A percentile compares a stretch with the other conserved stretches of the same genome.
phyloP scores from a whole-genome alignment of 2,797 vertebrate species.

The Eremophila alpestris region DNA sequence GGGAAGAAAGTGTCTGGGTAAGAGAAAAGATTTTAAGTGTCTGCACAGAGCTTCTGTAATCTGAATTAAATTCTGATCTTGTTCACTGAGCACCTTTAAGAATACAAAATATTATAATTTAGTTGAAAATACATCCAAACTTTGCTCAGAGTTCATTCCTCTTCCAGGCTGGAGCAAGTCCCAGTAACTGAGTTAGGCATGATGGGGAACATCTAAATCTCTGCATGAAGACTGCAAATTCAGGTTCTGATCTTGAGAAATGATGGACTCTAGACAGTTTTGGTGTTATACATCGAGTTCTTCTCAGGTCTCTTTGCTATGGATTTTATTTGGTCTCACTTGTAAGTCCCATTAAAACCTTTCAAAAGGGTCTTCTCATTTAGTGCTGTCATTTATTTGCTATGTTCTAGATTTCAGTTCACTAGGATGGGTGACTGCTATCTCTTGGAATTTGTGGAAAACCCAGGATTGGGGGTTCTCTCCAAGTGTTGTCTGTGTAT shows the following conservation, averaged over 20 bases:
- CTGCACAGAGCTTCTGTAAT: not conserved
- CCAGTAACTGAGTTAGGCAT: no score
- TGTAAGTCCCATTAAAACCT: not conserved
- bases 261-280: not conserved
- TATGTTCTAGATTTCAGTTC: not conserved
- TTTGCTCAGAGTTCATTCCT: not conserved
- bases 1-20: not conserved
- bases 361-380: not conserved
- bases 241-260: not conserved
- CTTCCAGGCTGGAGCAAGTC: not conserved
- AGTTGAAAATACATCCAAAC: not conserved
- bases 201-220: not conserved
- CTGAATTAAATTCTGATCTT: not conserved
- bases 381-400: not conserved
- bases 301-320: not conserved
- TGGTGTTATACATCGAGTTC: not conserved
- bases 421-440: not conserved
- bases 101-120: not conserved
- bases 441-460: not conserved
- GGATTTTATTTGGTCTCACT: not conserved
- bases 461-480: not conserved
- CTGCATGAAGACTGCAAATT: not conserved
- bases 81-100: not conserved
- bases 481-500: not conserved
- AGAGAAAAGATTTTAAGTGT: not conserved